phyloP scores from a whole-genome alignment of 2,113 vertebrate species.

The Ptilonorhynchus violaceus region DNA sequence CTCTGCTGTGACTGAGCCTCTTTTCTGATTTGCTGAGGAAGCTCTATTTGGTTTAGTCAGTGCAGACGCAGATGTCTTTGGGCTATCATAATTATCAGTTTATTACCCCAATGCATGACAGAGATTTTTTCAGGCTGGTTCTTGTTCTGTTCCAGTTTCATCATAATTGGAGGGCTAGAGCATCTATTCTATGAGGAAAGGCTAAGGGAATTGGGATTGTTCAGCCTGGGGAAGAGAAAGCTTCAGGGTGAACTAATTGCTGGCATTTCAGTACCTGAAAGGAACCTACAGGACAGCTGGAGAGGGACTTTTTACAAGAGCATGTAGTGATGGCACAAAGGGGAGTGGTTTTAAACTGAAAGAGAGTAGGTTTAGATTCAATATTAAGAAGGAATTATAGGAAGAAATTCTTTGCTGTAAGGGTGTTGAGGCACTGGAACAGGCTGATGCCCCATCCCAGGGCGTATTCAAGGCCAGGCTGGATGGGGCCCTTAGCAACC shows the following conservation, averaged over 20 bases:
- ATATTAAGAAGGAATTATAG: background rate
- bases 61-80: background rate
- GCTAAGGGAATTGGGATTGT: background rate
- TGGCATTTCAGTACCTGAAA: background rate
- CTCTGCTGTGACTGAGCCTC: background rate
- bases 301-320: background rate
- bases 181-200: background rate
- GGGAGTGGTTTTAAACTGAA: background rate
- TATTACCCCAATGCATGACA: background rate
- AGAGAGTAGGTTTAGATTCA: fast-evolving
- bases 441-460: background rate
- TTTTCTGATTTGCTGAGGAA: background rate
- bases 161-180: background rate
- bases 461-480: background rate
- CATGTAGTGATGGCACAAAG: background rate
- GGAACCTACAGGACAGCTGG: background rate
- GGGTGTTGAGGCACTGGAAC: background rate
- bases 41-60: background rate
- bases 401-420: background rate
- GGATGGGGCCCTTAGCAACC: background rate
- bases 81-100: background rate
- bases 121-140: background rate
- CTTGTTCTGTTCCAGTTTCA: background rate
- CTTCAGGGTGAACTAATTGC: background rate
- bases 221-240: background rate